phyloP scores from a whole-genome alignment of 2,113 vertebrate species.

The Dipodomys spectabilis region DNA sequence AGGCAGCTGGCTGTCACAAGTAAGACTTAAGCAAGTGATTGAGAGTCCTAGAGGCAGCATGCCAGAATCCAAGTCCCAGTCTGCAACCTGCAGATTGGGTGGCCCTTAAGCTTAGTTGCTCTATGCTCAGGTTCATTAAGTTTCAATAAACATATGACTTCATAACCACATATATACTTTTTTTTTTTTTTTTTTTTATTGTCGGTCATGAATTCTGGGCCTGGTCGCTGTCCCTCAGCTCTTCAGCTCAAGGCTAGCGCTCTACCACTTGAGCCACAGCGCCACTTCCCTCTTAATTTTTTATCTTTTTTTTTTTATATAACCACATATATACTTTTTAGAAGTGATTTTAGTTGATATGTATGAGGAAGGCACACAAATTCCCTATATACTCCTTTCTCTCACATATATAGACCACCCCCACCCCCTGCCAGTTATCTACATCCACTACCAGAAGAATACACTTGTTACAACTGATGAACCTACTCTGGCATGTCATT shows the following conservation, averaged over 20 bases:
- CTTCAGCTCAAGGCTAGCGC: no score
- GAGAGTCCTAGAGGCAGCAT: neutral
- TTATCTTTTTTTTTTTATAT: no score
- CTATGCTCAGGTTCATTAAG: neutral
- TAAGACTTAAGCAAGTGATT: neutral
- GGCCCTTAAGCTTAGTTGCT: neutral
- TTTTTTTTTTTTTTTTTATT: no score
- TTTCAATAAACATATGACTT: neutral
- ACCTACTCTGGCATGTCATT: neutral
- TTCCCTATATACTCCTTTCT: neutral
- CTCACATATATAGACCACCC: neutral
- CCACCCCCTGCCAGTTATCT: no score
- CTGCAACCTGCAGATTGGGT: neutral
- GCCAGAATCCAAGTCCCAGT: neutral
- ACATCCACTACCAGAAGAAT: neutral
- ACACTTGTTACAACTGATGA: neutral
- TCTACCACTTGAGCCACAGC: no score
- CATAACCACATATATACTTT: no score
- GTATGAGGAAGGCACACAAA: neutral
- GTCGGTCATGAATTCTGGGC: no score
- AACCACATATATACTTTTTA: no score
- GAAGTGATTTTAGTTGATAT: no score
- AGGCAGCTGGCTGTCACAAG: neutral
- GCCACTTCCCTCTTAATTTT: no score
- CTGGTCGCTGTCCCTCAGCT: no score